A percentile compares a stretch with the other conserved stretches of the same genome.
Evolutionary conservation across 1,140 invertebrate genomes (phyloP).

Genomic region (Mya arenaria): DNA sequence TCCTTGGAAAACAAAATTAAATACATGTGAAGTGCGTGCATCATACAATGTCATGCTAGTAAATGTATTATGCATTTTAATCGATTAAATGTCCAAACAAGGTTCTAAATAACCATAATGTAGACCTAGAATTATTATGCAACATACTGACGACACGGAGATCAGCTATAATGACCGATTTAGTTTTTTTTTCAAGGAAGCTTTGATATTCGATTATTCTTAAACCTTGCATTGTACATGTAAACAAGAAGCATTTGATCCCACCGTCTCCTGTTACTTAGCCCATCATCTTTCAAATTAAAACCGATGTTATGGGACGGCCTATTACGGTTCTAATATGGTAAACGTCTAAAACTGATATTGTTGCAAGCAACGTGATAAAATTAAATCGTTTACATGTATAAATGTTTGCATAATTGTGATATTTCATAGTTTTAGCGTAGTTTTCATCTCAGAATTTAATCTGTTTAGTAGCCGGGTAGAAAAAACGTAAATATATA

Average conservation of each 20-base stretch:
- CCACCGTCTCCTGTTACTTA: constrained; percentile 10
- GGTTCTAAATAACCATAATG: constrained; percentile 16
- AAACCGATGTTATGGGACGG: constrained; percentile 16
- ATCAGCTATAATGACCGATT: constrained; percentile 14
- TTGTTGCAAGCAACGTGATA: no score
- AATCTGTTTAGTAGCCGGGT: no score
- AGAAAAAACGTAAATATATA: no score
- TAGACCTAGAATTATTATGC: constrained; percentile 11
- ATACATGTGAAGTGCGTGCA: neutral
- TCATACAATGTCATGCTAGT: constrained; percentile 19
- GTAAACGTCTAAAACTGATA: neutral
- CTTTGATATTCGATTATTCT: constrained; percentile 21
- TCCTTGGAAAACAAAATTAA: constrained; percentile 16
- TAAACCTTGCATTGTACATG: constrained; percentile 19
- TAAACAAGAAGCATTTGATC: constrained; percentile 10
- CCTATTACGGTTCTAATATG: constrained; percentile 7
- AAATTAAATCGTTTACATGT: no score
- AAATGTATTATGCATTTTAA: constrained; percentile 17
- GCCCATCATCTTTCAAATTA: constrained; percentile 19
- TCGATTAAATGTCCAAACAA: constrained; percentile 5
- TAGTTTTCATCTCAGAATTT: no score
- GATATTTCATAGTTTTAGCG: no score
- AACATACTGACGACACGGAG: constrained; percentile 3
- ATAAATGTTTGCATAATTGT: no score
- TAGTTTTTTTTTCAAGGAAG: constrained; percentile 5